These are phyloP conservation scores for Puma concolor DNA, from an alignment of 2,113 vertebrate species.

Conservation along the genomic window DNA sequence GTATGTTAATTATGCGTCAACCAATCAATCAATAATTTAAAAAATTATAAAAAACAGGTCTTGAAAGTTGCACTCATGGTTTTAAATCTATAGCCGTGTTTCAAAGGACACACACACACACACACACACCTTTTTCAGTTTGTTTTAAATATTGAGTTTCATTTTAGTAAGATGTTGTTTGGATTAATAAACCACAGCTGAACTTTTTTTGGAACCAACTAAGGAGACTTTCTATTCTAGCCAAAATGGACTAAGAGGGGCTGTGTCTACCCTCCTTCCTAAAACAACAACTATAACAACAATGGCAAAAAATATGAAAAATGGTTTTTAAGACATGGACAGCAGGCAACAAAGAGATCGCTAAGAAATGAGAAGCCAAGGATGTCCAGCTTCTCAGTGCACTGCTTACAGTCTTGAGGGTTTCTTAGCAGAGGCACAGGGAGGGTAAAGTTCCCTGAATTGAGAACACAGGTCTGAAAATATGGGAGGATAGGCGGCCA, in stretches of 20 bases:
- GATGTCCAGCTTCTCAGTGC: not conserved
- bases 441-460: not conserved
- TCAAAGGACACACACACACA: not conserved
- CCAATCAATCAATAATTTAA: not conserved
- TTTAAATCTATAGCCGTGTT: not conserved
- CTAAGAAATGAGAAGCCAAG: not conserved
- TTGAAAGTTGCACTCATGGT: not conserved
- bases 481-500: not conserved
- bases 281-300: not conserved
- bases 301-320: not conserved
- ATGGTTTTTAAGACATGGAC: not conserved
- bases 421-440: not conserved
- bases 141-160: conserved; percentile 7
- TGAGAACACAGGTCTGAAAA: not conserved
- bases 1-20: not conserved
- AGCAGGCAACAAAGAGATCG: not conserved
- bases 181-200: not conserved
- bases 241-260: not conserved
- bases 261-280: not conserved
- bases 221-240: not conserved
- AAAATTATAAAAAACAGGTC: not conserved
- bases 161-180: not conserved
- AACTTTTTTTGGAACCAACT: not conserved
- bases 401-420: not conserved
- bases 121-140: not conserved